Evolutionary conservation across 2,113 vertebrate genomes (phyloP), one percentile per base, ranked within the genome.

Genomic region (Brachyhypopomus gauderio): DNA sequence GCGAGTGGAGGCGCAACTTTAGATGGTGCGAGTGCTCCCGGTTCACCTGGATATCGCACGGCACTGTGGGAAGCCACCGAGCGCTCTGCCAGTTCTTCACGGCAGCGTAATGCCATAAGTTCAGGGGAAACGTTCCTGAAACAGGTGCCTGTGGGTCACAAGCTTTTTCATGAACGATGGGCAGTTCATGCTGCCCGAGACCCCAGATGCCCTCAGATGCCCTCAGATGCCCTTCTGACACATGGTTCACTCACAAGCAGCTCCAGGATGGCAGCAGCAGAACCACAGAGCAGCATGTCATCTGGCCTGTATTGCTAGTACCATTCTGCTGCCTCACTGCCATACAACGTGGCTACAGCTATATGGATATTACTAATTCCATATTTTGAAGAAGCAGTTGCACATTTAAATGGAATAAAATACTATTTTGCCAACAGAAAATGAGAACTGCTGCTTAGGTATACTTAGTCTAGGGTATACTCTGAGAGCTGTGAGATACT

Each of bases 141-240:
- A 77, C 5, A 45, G 60, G 48, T 52, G 20, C 48, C 45, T n/a
- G n/a, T n/a, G n/a, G n/a, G n/a, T n/a, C n/a, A n/a, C n/a, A n/a
- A n/a, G n/a, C n/a, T n/a, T n/a, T n/a, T n/a, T n/a, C n/a, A n/a
- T n/a, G n/a, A n/a, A n/a, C 55, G 30, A 5, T 34, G 75, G 75
- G 67, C 23, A 62, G 45, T 74, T 55, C 27, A 73, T 74, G 48
- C 66, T 4, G 2, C 55, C 38, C 30, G 30, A 62, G 56, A 27
- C 22, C 41, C 22, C n/a, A 66, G 14, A 70, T 79, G 77, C 66
- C 60, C n/a, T 20, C 6, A 62, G n/a, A 71, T 58, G 36, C 60
- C 38, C n/a, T 20, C 6, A 62, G n/a, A 71, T 58, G 36, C 60
- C 38, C 58, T 17, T 14, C 17, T 16, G 38, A 69, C 78, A 72